Percentiles rank a stretch among this genome's conserved stretches.
Evolutionary conservation across 2,888 invertebrate genomes (phyloP).

Genomic region (Cerastis leucographa): DNA sequence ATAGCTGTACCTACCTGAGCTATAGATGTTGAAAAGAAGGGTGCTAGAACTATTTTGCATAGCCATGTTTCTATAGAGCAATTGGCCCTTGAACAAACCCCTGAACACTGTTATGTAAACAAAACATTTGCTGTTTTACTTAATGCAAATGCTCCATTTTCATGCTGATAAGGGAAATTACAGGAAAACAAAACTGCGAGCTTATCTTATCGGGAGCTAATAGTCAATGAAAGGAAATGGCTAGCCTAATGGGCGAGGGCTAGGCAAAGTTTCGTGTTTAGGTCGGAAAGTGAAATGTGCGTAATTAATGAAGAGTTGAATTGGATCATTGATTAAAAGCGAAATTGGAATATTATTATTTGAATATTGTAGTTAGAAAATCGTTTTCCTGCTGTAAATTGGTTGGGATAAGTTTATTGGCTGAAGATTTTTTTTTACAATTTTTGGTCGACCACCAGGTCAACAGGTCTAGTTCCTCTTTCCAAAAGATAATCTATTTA

Average conservation of each 20-base stretch:
- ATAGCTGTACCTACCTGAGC: neutral
- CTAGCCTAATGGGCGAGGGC: neutral
- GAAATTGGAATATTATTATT: slow-evolving; percentile 6
- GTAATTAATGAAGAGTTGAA: neutral
- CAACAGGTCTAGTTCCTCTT: neutral
- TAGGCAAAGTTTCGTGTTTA: slow-evolving; percentile 13
- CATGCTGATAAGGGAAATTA: slow-evolving; percentile 31
- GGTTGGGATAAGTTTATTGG: neutral
- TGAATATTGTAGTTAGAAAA: neutral
- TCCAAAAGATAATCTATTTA: neutral
- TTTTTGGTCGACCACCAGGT: neutral
- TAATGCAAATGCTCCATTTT: slow-evolving; percentile 23
- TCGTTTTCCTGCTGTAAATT: neutral
- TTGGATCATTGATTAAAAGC: slow-evolving; percentile 1
- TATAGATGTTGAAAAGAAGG: neutral
- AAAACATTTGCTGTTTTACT: slow-evolving; percentile 22
- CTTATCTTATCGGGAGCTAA: slow-evolving; percentile 49
- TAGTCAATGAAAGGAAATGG: slow-evolving; percentile 50
- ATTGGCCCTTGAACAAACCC: neutral
- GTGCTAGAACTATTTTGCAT: neutral
- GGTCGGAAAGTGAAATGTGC: neutral
- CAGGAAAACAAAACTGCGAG: slow-evolving; percentile 41
- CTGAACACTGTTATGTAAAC: slow-evolving; percentile 4
- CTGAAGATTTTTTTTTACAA: neutral
- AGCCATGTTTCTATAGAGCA: neutral